phyloP scores from a whole-genome alignment of 2,888 invertebrate genomes.

The Anodontia alba region DNA sequence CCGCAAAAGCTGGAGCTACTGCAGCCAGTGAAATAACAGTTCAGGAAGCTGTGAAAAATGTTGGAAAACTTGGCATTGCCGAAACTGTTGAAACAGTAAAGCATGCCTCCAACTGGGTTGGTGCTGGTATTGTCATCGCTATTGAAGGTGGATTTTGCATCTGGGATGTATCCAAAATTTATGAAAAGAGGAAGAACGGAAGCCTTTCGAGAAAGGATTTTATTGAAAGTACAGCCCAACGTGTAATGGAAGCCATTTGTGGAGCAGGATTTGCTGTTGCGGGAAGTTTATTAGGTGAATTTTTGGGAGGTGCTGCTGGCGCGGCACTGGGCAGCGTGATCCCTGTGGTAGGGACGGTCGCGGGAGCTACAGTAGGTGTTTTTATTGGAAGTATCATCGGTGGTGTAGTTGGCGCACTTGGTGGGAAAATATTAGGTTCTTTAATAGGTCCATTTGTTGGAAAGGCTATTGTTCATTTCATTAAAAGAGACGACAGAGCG shows the following conservation, averaged over 20 bases:
- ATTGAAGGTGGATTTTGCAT: constrained; percentile 11
- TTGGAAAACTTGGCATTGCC: constrained; percentile 8
- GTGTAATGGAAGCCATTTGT: too few species aligned
- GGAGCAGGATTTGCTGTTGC: too few species aligned
- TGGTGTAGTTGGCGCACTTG: neutral
- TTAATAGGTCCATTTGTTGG: too few species aligned
- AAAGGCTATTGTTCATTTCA: too few species aligned
- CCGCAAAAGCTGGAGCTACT: neutral
- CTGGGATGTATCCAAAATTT: constrained; percentile 11
- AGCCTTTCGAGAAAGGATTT: neutral
- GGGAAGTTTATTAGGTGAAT: too few species aligned
- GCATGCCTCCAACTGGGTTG: constrained; percentile 25
- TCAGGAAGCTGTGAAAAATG: neutral
- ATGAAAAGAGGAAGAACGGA: constrained; percentile 20
- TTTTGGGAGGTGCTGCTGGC: too few species aligned
- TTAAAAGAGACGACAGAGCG: too few species aligned
- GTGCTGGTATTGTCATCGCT: constrained; percentile 15
- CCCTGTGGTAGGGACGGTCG: too few species aligned
- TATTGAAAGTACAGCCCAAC: neutral
- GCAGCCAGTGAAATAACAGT: too few species aligned
- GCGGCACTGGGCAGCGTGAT: too few species aligned
- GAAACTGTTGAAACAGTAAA: constrained; percentile 13
- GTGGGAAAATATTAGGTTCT: too few species aligned
- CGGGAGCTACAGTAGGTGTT: too few species aligned
- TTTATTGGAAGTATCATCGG: neutral